phyloP scores from a whole-genome alignment of 2,797 vertebrate species.

The Girardinus metallicus region DNA sequence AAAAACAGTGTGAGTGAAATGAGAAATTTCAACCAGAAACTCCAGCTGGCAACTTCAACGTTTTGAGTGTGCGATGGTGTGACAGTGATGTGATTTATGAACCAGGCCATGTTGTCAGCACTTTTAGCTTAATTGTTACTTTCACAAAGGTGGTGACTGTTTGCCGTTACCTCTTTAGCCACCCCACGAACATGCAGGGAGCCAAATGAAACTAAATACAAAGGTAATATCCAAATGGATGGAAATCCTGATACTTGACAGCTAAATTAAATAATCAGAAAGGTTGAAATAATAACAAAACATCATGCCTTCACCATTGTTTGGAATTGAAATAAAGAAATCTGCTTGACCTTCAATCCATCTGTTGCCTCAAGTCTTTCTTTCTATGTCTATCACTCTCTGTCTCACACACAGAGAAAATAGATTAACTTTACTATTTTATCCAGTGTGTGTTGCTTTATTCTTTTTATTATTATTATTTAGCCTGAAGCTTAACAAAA shows the following conservation, averaged over 20 bases:
- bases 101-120: conserved; percentile 43
- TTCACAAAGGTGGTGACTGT: conserved; percentile 39
- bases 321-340: conserved; percentile 57
- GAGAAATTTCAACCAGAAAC: conserved; percentile 50
- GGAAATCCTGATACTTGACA: conserved; percentile 15
- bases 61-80: conserved; percentile 43
- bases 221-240: conserved; percentile 16
- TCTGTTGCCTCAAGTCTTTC: conserved; percentile 42
- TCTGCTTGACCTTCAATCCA: conserved; percentile 68
- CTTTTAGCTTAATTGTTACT: conserved; percentile 44
- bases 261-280: conserved; percentile 49
- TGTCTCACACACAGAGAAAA: conserved; percentile 35
- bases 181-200: conserved; percentile 13
- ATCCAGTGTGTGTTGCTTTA: conserved; percentile 35
- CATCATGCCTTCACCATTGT: conserved; percentile 20
- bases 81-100: conserved; percentile 49
- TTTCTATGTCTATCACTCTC: conserved; percentile 37
- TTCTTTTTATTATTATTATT: conserved; percentile 21
- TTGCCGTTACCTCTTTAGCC: conserved; percentile 36
- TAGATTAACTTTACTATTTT: conserved; percentile 44
- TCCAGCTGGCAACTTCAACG: conserved; percentile 36
- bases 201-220: conserved; percentile 11
- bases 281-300: conserved; percentile 32
- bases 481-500: conserved; percentile 38
- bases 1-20: conserved; percentile 28